A percentile compares a stretch with the other conserved stretches of the same genome.
phyloP scores from a whole-genome alignment of 2,113 vertebrate species.

The Hemichromis elongatus region DNA sequence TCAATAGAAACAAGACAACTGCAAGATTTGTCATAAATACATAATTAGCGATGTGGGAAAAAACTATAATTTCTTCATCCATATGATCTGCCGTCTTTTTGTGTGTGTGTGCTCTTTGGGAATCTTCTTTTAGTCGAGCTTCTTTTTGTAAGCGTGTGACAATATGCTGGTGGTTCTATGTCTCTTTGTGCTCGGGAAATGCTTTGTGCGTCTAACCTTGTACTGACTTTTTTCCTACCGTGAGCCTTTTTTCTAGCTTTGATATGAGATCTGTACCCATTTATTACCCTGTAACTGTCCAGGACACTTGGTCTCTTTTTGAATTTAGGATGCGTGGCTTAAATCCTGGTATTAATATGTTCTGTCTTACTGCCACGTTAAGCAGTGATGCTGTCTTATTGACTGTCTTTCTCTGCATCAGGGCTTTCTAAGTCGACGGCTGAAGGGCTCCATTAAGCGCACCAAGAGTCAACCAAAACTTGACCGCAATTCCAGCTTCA shows the following conservation, averaged over 20 bases:
- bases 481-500: constrained; percentile 97
- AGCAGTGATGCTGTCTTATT: background rate
- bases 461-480: constrained; percentile 99
- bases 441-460: constrained; percentile 98
- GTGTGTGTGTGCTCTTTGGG: background rate
- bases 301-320: background rate
- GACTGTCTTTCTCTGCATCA: constrained; percentile 13
- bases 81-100: background rate
- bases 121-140: background rate
- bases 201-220: background rate
- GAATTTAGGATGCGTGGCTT: background rate
- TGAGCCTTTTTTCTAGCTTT: background rate
- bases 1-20: constrained; percentile 8
- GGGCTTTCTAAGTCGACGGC: constrained; percentile 73
- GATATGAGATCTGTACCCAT: constrained; percentile 1
- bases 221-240: background rate
- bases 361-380: background rate
- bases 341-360: background rate
- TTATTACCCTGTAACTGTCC: background rate
- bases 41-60: background rate
- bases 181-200: background rate
- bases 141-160: background rate
- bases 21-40: background rate
- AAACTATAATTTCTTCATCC: background rate
- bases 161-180: background rate